Base-by-base conservation (phyloP, 2,113 vertebrate genomes). In the Lates calcarifer region DNA sequence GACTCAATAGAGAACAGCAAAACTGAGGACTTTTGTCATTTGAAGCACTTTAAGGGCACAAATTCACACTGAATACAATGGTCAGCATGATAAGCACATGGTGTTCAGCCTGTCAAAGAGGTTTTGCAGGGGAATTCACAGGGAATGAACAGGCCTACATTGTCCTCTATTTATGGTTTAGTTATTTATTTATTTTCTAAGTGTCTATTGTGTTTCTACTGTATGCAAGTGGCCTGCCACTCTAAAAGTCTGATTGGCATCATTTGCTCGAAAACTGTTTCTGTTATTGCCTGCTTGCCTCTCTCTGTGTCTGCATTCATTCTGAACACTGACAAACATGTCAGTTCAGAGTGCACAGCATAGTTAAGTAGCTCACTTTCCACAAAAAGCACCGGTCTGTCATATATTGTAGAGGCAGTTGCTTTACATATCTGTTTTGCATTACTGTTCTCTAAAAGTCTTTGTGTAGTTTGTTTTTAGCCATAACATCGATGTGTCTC, bases 161-260 rank as follows among this genome's bases (percentile, higher is more conserved):
- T 57, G 1, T 49, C 41, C 13, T 63, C 57, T 66, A 56, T 74
- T 70, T 24, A 66, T 39, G 39, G 41, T 45, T 66, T n/a, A 11
- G 18, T 62, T 71, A 55, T 65, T 65, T 69, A 45, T 68, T 62
- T 62, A 64, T 79, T 64, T 64, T 43, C 1, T 0, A 71, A 79
- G 61, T 77, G 49, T 80, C 39, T 47, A 31, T 71, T 77, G 62
- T 71, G 37, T 76, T 75, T 51, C 51, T 47, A 51, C 41, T 68
- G 17, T 31, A 62, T 43, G 55, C 35, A 67, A 75, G 69, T 81
- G 74, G 69, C 31, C 66, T 55, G 60, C 28, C 53, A 65, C 58
- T 82, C 58, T 33, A 18, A 51, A 63, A 17, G 11, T 61, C 64
- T 80, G 53, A 72, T 33, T 74, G 57, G 13, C 72, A 67, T 63